Evolutionary conservation across 2,888 invertebrate genomes (phyloP), one percentile per base, ranked within the genome.

Genomic region (Syrphus vitripennis): DNA sequence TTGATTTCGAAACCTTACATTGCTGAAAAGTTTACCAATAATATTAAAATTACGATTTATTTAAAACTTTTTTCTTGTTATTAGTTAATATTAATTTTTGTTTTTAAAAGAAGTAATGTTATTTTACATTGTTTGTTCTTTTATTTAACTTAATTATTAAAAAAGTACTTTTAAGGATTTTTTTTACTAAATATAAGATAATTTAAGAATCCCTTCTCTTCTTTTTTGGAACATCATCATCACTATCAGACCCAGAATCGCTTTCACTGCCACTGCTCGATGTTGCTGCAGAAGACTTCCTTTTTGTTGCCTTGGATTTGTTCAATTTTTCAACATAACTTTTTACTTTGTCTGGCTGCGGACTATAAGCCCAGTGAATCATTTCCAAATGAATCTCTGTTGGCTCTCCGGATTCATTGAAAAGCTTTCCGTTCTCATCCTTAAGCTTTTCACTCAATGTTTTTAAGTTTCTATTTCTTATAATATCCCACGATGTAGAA

Each of bases 351-450:
- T 94, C 93, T 0, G 94, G 94, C 84, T 96, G 96, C 0, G 96
- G 95, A 59, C 96, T 96, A 89, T 96, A 96, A 0, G 95, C 96
- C 96, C 96, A 96, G 75, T 96, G 93, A 55, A 96, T 94, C 89
- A 96, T 92, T 88, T 95, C 93, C 80, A 95, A 89, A 89, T 97
- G 96, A 74, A 95, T 94, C 48, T 94, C 93, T 0, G 95, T 95
- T 0, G 96, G 96, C 57, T 95, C 93, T 37, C 95, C 95, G 80
- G 94, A 93, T 1, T 94, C 94, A 31, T 94, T 93, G 91, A 95
- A 95, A 1, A 96, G 92, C 89, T 95, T 94, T 0, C 93, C 93
- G 53, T 94, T 93, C 14, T 94, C 94, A n/a, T 94, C 93, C 91
- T 95, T 94, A 16, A 94, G 93, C 88, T 93, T 92, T 12, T 93